Percentiles rank a stretch among this genome's conserved stretches.
Conservation (phyloP, 23 tunicate genomes). For the Styela clava region DNA sequence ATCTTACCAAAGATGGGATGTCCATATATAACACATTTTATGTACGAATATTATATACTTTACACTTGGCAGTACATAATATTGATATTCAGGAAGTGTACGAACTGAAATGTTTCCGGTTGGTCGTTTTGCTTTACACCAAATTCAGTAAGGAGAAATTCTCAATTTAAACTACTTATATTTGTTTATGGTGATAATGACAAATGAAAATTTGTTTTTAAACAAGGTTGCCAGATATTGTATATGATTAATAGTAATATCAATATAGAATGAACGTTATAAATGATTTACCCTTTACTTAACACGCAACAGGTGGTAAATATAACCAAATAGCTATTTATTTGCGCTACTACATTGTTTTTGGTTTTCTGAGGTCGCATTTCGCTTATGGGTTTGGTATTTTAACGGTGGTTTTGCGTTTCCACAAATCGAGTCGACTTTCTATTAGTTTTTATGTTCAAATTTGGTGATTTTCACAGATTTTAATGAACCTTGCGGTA, state of each 20-base stretch:
- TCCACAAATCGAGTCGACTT: no score
- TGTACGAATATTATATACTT: no score
- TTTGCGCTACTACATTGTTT: background rate
- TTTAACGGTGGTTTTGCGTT: background rate
- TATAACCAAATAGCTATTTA: no score
- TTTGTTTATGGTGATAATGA: background rate
- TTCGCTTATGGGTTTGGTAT: background rate
- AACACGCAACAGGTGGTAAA: background rate
- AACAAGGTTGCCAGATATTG: background rate
- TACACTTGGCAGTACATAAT: background rate
- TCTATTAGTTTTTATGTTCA: no score
- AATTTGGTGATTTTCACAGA: no score
- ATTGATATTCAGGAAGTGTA: background rate
- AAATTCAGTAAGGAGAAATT: background rate
- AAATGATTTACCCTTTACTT: background rate
- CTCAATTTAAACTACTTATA: background rate
- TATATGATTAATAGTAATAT: no score
- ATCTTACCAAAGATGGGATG: no score
- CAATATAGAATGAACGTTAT: background rate
- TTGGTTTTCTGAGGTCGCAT: background rate
- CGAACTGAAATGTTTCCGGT: background rate
- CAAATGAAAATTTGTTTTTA: background rate
- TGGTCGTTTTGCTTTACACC: background rate
- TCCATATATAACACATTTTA: no score
- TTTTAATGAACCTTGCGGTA: no score